Percentiles rank a stretch among this genome's conserved stretches.
Evolutionary conservation across 2,797 vertebrate species (phyloP).

Genomic region (Aulostomus chinensis): DNA sequence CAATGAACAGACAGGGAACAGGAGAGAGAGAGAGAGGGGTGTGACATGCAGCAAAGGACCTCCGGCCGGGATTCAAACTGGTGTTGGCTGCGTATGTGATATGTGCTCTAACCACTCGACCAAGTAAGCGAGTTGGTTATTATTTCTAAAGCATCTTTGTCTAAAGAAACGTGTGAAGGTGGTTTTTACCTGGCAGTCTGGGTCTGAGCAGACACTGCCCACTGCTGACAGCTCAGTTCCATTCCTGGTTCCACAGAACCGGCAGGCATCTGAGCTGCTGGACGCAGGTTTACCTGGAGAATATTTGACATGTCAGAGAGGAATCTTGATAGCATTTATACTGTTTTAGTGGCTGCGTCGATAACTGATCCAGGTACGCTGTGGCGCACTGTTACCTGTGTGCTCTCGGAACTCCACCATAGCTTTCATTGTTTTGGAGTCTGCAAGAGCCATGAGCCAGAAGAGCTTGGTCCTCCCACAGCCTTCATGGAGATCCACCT

Average conservation of each 20-base stretch:
- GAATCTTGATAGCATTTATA: no score
- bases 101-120: no score
- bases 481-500: constrained; percentile 98
- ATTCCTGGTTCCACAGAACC: constrained; percentile 96
- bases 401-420: constrained; percentile 99
- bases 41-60: no score
- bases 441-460: constrained; percentile 98
- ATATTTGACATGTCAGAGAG: constrained; percentile 2
- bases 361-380: no score
- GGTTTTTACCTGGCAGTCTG: constrained; percentile 94
- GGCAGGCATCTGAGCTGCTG: constrained; percentile 95
- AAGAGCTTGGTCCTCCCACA: constrained; percentile 98
- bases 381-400: constrained; percentile 94
- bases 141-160: no score
- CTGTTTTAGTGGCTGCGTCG: no score
- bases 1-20: no score
- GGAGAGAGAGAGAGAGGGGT: no score
- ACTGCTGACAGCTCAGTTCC: constrained; percentile 96
- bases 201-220: constrained; percentile 95
- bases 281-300: constrained; percentile 92
- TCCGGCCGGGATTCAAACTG: no score
- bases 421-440: constrained; percentile 99
- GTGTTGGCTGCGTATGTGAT: no score
- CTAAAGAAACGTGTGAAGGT: no score
- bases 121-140: no score